A percentile compares a stretch with the other conserved stretches of the same genome.
Conservation (phyloP, 2,888 invertebrate species). For the Siphlonurus alternatus region DNA sequence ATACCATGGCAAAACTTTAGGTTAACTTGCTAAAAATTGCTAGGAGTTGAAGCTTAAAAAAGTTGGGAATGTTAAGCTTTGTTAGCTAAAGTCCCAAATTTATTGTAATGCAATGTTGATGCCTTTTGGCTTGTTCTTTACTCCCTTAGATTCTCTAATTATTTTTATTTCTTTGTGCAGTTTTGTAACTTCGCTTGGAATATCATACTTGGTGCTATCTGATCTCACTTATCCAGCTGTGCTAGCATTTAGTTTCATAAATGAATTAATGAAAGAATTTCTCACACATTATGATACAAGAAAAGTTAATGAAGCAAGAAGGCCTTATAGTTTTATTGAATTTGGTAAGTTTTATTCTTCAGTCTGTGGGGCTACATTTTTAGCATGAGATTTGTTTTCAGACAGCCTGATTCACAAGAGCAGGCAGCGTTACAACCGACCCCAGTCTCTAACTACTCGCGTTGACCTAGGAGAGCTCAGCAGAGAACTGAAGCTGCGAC, state of each 20-base stretch:
- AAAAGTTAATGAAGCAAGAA: slow-evolving; percentile 21
- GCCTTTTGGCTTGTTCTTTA: too few relatives aligned
- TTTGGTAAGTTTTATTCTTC: slow-evolving; percentile 23
- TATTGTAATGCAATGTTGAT: too few relatives aligned
- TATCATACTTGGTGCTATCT: slow-evolving; percentile 25
- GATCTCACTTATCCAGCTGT: slow-evolving; percentile 26
- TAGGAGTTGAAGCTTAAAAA: too few relatives aligned
- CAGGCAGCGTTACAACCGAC: slow-evolving; percentile 21
- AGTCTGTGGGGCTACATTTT: background rate
- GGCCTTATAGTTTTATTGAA: slow-evolving; percentile 29
- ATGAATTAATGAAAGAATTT: slow-evolving; percentile 28
- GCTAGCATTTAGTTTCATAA: slow-evolving; percentile 28
- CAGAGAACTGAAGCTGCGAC: slow-evolving; percentile 19
- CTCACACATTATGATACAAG: slow-evolving; percentile 22
- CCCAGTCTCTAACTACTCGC: slow-evolving; percentile 20
- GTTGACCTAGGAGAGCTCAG: slow-evolving; percentile 20
- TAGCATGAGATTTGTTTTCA: slow-evolving; percentile 9
- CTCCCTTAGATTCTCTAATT: too few relatives aligned
- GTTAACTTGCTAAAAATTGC: too few relatives aligned
- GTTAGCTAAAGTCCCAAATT: too few relatives aligned
- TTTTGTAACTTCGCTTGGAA: slow-evolving; percentile 21
- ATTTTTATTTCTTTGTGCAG: slow-evolving; percentile 18
- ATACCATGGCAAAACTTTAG: too few relatives aligned
- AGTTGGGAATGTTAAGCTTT: too few relatives aligned
- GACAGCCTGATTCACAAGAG: slow-evolving; percentile 21